A percentile compares a stretch with the other conserved stretches of the same genome.
phyloP scores from a whole-genome alignment of 2,113 vertebrate genomes.

The Macroglossus sobrinus region DNA sequence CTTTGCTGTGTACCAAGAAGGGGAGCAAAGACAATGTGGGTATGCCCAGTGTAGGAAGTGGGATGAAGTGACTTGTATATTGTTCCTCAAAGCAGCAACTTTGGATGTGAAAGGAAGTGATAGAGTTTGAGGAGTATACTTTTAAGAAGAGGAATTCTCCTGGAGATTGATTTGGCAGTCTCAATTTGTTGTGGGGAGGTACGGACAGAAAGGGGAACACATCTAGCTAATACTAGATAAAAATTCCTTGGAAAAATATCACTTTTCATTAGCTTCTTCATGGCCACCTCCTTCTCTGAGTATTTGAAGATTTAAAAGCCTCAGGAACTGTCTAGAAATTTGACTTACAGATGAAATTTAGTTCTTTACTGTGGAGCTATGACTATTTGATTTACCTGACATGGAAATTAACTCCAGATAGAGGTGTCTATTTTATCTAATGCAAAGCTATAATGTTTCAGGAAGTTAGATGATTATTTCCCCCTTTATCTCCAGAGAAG shows the following conservation, averaged over 20 bases:
- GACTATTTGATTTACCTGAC: constrained; percentile 62
- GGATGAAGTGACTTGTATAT: neutral
- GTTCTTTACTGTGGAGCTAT: constrained; percentile 18
- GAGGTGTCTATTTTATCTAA: constrained; percentile 64
- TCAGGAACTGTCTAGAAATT: constrained; percentile 42
- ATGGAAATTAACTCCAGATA: constrained; percentile 58
- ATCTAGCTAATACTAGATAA: neutral
- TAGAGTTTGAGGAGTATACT: neutral
- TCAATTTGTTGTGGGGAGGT: neutral
- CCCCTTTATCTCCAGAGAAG: constrained; percentile 62
- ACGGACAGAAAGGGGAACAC: neutral
- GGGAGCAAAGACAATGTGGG: neutral
- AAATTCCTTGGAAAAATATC: neutral
- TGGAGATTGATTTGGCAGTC: neutral
- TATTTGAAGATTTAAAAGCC: constrained; percentile 21
- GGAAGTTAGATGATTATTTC: constrained; percentile 66
- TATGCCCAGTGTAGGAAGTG: neutral
- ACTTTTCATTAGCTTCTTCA: neutral
- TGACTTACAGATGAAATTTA: constrained; percentile 54
- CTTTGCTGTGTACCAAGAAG: too few relatives aligned
- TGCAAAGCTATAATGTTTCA: constrained; percentile 59
- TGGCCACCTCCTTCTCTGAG: neutral
- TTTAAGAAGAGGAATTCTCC: neutral
- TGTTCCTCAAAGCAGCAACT: neutral
- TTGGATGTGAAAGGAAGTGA: neutral